Evolutionary conservation across 2,113 vertebrate genomes (phyloP).

Genomic region (Anarhynchus alexandrinus): DNA sequence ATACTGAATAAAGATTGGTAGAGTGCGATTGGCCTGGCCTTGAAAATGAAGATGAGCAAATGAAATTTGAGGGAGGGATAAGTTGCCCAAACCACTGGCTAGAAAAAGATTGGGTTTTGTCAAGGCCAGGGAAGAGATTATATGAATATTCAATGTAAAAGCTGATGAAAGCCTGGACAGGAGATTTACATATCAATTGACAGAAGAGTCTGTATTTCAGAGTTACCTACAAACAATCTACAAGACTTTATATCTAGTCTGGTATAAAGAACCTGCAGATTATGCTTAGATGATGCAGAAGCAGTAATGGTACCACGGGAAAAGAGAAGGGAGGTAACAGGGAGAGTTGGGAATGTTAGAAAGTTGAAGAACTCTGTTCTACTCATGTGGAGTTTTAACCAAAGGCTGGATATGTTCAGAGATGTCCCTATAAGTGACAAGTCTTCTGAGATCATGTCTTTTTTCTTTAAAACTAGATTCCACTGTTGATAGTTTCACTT

Average conservation of each 20-base stretch:
- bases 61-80: neutral
- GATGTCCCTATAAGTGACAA: neutral
- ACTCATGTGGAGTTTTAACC: neutral
- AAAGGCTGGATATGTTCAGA: neutral
- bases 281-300: neutral
- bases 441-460: neutral
- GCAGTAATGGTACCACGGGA: neutral
- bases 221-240: neutral
- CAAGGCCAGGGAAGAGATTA: neutral
- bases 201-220: neutral
- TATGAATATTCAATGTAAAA: constrained; percentile 10
- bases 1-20: neutral
- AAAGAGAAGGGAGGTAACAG: neutral
- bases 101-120: neutral
- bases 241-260: neutral
- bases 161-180: neutral
- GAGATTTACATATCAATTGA: neutral
- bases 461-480: neutral
- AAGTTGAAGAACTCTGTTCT: neutral
- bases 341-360: neutral
- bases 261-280: neutral
- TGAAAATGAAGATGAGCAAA: neutral
- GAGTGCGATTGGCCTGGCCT: neutral
- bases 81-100: neutral
- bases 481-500: neutral